Evolutionary conservation across 2,797 vertebrate species (phyloP).

Genomic region (Echeneis naucrates): DNA sequence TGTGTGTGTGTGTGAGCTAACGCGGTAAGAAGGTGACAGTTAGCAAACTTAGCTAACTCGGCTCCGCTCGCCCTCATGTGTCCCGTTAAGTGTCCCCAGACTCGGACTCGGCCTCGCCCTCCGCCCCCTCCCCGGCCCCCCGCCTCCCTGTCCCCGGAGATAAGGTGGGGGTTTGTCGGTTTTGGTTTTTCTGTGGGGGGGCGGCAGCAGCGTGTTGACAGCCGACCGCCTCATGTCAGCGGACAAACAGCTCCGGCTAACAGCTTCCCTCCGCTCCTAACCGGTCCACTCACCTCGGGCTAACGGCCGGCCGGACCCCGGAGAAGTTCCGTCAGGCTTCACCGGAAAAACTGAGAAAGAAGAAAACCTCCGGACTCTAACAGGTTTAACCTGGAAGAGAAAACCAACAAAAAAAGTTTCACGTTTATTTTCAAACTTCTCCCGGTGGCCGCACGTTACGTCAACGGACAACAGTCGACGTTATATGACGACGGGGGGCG

Average conservation of each 20-base stretch:
- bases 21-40: conserved; percentile 13
- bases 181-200: too few species aligned
- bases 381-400: neutral
- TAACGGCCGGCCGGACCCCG: neutral
- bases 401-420: conserved; percentile 62
- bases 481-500: conserved; percentile 48
- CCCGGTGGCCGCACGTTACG: conserved; percentile 49
- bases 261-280: neutral
- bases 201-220: conserved; percentile 45
- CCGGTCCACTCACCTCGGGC: conserved; percentile 30
- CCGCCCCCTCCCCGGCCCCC: neutral
- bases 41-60: conserved; percentile 26
- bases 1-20: conserved; percentile 19
- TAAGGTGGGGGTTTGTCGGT: neutral
- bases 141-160: accelerated
- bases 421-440: conserved; percentile 80
- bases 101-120: neutral
- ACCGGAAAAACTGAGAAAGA: too few species aligned
- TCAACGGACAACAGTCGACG: conserved; percentile 44
- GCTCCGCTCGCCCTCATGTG: neutral
- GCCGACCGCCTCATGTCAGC: conserved; percentile 47
- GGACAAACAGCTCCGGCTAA: conserved; percentile 26
- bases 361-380: too few species aligned
- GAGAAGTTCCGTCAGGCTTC: too few species aligned
- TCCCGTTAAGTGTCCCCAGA: too few species aligned